A percentile compares a stretch with the other conserved stretches of the same genome.
phyloP scores from a whole-genome alignment of 2,113 vertebrate species.

The Fukomys damarensis region DNA sequence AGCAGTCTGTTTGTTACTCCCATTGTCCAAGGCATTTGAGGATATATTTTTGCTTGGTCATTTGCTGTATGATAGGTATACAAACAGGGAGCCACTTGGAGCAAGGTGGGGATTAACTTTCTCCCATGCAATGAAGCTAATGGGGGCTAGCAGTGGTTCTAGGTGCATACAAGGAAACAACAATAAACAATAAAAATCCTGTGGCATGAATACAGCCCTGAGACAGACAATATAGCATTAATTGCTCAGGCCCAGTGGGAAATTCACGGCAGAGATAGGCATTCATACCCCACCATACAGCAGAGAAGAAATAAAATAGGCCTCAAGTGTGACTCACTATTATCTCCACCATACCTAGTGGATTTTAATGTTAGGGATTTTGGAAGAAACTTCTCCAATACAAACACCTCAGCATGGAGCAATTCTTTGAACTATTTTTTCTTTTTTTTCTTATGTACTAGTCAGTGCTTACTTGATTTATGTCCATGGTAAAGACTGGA shows the following conservation, averaged over 20 bases:
- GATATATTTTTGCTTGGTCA: neutral
- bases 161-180: too few relatives aligned
- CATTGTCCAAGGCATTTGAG: neutral
- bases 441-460: neutral
- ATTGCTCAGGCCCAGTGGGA: neutral
- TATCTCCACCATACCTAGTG: neutral
- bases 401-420: neutral
- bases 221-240: neutral
- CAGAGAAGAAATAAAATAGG: neutral
- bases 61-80: neutral
- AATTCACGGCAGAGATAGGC: neutral
- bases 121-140: too few relatives aligned
- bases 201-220: too few relatives aligned
- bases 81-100: neutral
- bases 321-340: neutral
- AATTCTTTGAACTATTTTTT: neutral
- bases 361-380: neutral
- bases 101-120: too few relatives aligned
- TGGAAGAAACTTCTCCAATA: neutral
- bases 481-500: neutral
- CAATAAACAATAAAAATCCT: too few relatives aligned
- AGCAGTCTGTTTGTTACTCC: neutral
- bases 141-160: too few relatives aligned
- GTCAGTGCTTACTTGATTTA: neutral
- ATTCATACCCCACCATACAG: neutral